Evolutionary conservation across 1,140 invertebrate species (phyloP), one percentile per base, ranked within the genome.

Genomic region (Probaryconus sp.): DNA sequence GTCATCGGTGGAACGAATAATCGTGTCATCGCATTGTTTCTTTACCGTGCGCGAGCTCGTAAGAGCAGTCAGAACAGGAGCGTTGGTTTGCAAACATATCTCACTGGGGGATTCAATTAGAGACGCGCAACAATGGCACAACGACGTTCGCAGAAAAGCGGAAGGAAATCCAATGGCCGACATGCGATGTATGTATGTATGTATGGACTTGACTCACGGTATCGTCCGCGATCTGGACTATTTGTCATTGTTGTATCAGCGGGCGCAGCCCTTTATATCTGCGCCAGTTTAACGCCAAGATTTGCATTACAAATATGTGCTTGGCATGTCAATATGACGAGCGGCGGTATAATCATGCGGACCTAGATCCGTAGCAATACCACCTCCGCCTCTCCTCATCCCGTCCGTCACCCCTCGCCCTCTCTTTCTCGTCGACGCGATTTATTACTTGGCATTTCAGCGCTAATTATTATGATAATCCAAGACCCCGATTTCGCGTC

Each of bases 241-340:
- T 81, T 82, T 81, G 81, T 80, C 81, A 78, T 81, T 74, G 72
- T 64, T 53, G 64, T 80, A 82, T 81, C 80, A 68, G 30, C 58
- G 65, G 53, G 55, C 55, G 30, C 30, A 43, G 63, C 53, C 73
- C 69, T 81, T 79, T 80, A 17, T 61, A 43, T 48, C 56, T 51
- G 7, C 30, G 31, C 56, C 70, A 21, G 42, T 55, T 37, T 69
- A 60, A 77, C 72, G 74, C 72, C 67, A 77, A 79, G 76, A 83
- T 83, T 83, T 83, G 81, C 81, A 82, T 82, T 81, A 78, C 81
- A 82, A 83, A 82, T 81, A 78, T 78, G 68, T 56, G 21, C 80
- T 43, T 58, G 55, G 71, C 73, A 78, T 70, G 75, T 80, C 80
- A 80, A 83, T 83, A 83, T 83, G 78, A 81, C 71, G 68, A 51